Evolutionary conservation across 2,797 vertebrate genomes (phyloP).

Genomic region (Capromys pilorides): DNA sequence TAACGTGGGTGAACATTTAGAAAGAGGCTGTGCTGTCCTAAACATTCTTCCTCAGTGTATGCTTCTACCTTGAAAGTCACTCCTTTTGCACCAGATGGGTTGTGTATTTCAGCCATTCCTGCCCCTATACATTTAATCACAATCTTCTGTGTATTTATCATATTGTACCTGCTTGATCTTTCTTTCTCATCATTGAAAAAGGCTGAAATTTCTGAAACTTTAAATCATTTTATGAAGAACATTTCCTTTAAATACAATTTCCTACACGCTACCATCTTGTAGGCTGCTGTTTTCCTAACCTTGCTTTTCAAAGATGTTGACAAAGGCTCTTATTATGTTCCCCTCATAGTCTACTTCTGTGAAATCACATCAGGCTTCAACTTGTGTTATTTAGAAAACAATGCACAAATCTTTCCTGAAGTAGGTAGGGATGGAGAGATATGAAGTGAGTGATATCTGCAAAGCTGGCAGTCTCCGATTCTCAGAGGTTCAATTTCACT

Average conservation of each 20-base stretch:
- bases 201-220: background rate
- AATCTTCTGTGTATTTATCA: background rate
- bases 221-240: background rate
- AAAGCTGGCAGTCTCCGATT: background rate
- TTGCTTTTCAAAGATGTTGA: background rate
- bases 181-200: background rate
- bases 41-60: background rate
- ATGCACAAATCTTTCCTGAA: slow-evolving; percentile 41
- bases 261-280: background rate
- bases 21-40: background rate
- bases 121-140: background rate
- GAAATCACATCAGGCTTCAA: slow-evolving; percentile 38
- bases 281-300: background rate
- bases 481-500: slow-evolving; percentile 1
- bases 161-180: background rate
- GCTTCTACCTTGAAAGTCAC: background rate
- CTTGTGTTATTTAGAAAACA: slow-evolving; percentile 59
- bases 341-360: background rate
- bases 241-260: background rate
- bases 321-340: background rate
- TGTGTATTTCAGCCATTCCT: background rate
- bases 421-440: background rate
- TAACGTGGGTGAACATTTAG: background rate
- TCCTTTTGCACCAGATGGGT: background rate
- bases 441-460: background rate